Percentiles rank a stretch among this genome's conserved stretches.
Conservation (phyloP, 2,113 vertebrate genomes). For the Chrysemys picta region DNA sequence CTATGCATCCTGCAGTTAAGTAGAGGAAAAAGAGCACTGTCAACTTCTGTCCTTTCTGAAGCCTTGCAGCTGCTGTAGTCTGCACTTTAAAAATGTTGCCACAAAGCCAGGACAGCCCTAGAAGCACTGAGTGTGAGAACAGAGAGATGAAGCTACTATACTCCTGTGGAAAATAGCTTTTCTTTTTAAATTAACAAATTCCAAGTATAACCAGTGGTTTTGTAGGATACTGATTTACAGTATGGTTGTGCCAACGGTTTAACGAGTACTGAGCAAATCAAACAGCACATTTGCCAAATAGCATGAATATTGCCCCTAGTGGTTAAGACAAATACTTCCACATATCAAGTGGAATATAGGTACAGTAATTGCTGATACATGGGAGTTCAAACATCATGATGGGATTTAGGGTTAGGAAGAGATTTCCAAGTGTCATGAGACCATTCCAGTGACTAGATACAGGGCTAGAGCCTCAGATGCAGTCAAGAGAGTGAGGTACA, state of each 20-base stretch:
- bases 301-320: neutral
- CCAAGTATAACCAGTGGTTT: neutral
- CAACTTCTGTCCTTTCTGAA: conserved; percentile 35
- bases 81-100: neutral
- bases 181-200: neutral
- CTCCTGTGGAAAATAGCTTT: neutral
- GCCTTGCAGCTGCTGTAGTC: conserved; percentile 46
- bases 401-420: neutral
- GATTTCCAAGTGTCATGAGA: neutral
- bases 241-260: neutral
- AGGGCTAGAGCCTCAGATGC: neutral
- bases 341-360: neutral
- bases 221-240: neutral
- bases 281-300: neutral
- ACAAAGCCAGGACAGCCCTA: neutral
- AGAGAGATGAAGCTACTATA: neutral
- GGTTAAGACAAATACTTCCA: neutral
- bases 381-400: neutral
- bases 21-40: conserved; percentile 2
- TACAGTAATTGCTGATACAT: neutral
- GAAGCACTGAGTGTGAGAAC: neutral
- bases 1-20: conserved; percentile 51
- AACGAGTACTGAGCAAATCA: accelerated
- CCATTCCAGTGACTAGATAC: neutral
- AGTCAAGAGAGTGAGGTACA: neutral